Evolutionary conservation across 2,797 vertebrate genomes (phyloP).

Genomic region (Pristis pectinata): DNA sequence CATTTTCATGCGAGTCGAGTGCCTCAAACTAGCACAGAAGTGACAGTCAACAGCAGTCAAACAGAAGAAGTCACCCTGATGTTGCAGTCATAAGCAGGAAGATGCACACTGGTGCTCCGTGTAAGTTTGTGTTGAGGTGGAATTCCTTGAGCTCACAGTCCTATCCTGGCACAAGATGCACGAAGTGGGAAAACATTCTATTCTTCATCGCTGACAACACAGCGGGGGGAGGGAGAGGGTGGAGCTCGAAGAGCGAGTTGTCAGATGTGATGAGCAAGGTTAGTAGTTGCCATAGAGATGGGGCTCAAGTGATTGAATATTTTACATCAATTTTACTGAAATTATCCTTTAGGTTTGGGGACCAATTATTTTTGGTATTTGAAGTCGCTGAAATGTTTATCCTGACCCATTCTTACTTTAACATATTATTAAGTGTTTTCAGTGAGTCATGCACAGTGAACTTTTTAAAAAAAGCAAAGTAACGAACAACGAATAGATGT

Average conservation of each 20-base stretch:
- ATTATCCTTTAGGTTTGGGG: background rate
- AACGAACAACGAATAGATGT: slow-evolving; percentile 1
- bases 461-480: background rate
- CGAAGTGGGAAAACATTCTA: background rate
- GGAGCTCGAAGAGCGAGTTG: background rate
- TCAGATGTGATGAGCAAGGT: background rate
- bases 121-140: background rate
- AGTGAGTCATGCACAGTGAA: background rate
- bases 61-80: background rate
- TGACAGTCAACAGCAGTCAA: background rate
- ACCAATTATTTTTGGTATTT: slow-evolving; percentile 26
- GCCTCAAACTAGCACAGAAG: background rate
- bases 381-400: background rate
- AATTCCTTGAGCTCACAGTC: background rate
- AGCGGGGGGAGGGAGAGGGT: too few relatives aligned
- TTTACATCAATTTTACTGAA: background rate
- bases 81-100: background rate
- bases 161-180: background rate
- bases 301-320: background rate
- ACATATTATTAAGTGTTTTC: background rate
- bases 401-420: background rate
- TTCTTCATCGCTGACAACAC: background rate
- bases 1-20: background rate
- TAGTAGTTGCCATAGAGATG: background rate
- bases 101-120: background rate